These are phyloP conservation scores for Eleutherodactylus coqui DNA, from an alignment of 2,797 vertebrate species.

Conservation along the genomic window DNA sequence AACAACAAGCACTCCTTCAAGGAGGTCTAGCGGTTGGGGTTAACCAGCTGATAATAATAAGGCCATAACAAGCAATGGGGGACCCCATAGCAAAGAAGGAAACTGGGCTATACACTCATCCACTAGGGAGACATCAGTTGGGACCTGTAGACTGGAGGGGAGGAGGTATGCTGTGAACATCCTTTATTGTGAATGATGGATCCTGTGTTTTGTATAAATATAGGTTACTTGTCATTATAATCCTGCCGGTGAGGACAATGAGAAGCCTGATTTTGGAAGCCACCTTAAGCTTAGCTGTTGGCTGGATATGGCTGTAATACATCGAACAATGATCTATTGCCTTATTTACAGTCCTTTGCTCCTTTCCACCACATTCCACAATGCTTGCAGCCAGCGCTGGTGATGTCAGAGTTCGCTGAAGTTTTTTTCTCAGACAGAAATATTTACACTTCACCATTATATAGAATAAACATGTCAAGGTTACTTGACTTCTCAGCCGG, in stretches of 20 bases:
- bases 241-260: no score
- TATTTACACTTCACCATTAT: slow-evolving; percentile 45
- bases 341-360: slow-evolving; percentile 25
- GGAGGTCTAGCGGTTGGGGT: no score
- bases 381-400: background rate
- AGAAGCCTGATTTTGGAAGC: background rate
- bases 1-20: background rate
- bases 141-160: no score
- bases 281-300: background rate
- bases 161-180: no score
- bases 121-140: no score
- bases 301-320: background rate
- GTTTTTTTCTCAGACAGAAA: slow-evolving; percentile 53
- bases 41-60: no score
- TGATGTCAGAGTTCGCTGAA: slow-evolving; percentile 37
- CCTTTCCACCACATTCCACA: slow-evolving; percentile 27
- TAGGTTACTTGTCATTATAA: no score
- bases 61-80: no score
- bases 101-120: no score
- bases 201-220: no score
- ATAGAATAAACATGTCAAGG: slow-evolving; percentile 58
- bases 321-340: background rate
- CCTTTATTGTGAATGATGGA: no score
- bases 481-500: slow-evolving; percentile 1
- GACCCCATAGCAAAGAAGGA: no score